Conservation (phyloP, 2,888 invertebrate genomes). For the Choristoneura rosaceana region DNA sequence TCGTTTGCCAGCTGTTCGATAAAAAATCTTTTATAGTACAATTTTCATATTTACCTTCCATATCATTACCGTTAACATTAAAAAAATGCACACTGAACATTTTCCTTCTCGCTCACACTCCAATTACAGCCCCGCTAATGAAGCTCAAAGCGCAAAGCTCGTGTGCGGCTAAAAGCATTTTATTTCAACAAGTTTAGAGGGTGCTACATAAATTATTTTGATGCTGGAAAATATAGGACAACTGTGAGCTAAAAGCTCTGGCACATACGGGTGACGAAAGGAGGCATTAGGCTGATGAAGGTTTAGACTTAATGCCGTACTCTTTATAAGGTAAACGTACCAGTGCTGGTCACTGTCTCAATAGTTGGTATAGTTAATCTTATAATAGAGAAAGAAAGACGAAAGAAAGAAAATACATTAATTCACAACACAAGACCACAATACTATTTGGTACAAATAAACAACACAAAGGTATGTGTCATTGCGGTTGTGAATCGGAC, state of each 20-base stretch:
- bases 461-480: no score
- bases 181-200: constrained; percentile 30
- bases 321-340: no score
- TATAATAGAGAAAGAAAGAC: no score
- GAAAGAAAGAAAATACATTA: no score
- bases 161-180: constrained; percentile 29
- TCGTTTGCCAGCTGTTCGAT: no score
- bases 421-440: no score
- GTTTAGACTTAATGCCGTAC: background rate
- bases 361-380: no score
- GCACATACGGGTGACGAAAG: background rate
- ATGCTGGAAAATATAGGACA: constrained; percentile 26
- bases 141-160: constrained; percentile 22
- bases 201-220: constrained; percentile 29
- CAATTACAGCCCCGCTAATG: constrained; percentile 33
- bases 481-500: no score
- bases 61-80: background rate
- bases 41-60: no score
- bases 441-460: no score
- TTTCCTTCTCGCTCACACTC: constrained; percentile 18
- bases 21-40: no score
- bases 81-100: constrained; percentile 1
- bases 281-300: background rate
- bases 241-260: background rate
- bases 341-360: no score